These are phyloP conservation scores for Hydrotaea diabolus DNA, from an alignment of 2,888 invertebrate species.

Conservation along the genomic window DNA sequence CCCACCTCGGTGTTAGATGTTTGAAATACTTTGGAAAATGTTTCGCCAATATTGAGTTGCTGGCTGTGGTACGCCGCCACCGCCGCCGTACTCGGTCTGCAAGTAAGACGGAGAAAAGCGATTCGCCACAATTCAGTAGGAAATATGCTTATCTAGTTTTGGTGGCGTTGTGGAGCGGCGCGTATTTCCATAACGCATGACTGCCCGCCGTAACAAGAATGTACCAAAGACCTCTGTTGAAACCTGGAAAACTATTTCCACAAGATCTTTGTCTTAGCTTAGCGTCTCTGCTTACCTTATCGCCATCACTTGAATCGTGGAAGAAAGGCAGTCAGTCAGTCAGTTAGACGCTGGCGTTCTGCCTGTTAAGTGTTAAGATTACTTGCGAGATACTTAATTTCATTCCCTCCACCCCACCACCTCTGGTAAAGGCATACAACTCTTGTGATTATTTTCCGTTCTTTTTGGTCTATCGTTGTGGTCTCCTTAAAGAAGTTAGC, in stretches of 20 bases:
- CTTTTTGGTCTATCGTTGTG: neutral
- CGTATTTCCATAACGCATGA: conserved; percentile 52
- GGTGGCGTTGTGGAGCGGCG: conserved; percentile 3
- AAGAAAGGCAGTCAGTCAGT: neutral
- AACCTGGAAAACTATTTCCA: neutral
- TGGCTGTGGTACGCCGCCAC: neutral
- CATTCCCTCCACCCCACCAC: neutral
- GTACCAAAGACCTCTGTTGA: neutral
- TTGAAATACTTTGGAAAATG: neutral
- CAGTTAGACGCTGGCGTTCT: neutral
- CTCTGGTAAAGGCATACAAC: conserved; percentile 29
- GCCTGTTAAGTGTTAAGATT: conserved; percentile 31
- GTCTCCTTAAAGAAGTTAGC: too few relatives aligned
- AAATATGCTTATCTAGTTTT: conserved; percentile 49
- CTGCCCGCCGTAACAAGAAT: neutral
- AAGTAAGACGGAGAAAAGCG: neutral
- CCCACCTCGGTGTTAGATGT: neutral
- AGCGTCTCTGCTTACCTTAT: neutral
- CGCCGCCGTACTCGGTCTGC: neutral
- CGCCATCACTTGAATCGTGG: neutral
- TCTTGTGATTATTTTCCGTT: neutral
- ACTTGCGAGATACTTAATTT: neutral
- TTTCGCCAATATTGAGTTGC: conserved; percentile 6
- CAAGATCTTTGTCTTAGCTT: conserved; percentile 5
- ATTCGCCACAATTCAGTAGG: neutral